Evolutionary conservation across 1,140 invertebrate species (phyloP).

Genomic region (Dysdera silvatica): DNA sequence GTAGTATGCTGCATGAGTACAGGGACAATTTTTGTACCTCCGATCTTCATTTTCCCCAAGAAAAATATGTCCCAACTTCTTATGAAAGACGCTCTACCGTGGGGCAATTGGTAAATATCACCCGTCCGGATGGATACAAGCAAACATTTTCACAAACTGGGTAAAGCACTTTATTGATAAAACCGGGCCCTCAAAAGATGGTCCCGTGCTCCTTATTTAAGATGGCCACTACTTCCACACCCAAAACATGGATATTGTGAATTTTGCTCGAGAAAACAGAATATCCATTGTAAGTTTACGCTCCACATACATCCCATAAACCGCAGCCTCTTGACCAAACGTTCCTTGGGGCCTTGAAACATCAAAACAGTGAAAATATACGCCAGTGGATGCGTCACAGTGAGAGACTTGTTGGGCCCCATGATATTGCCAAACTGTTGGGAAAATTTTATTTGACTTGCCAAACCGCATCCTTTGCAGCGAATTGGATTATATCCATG

Average conservation of each 20-base stretch:
- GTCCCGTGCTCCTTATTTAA: not conserved
- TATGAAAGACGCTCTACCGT: conserved; percentile 13
- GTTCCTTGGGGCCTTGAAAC: not conserved
- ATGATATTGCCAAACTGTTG: no score
- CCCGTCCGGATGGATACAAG: no score
- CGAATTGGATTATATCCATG: no score
- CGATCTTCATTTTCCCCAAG: conserved; percentile 19
- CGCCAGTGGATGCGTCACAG: no score
- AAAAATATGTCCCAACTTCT: conserved; percentile 14
- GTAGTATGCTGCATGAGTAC: conserved; percentile 5
- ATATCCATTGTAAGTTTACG: not conserved
- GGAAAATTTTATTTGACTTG: no score
- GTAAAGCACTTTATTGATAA: not conserved
- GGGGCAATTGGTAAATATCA: not conserved
- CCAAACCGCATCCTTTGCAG: no score
- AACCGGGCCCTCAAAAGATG: not conserved
- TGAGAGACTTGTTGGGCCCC: no score
- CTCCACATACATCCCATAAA: not conserved
- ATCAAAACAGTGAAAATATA: not conserved
- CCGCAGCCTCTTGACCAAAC: not conserved
- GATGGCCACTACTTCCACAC: not conserved
- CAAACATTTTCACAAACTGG: not conserved
- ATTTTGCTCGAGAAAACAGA: not conserved
- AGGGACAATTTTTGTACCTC: not conserved
- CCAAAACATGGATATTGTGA: not conserved